Base-by-base conservation (phyloP, 92 coral and sea anemone genomes). In the Anthopleura xanthogrammica region DNA sequence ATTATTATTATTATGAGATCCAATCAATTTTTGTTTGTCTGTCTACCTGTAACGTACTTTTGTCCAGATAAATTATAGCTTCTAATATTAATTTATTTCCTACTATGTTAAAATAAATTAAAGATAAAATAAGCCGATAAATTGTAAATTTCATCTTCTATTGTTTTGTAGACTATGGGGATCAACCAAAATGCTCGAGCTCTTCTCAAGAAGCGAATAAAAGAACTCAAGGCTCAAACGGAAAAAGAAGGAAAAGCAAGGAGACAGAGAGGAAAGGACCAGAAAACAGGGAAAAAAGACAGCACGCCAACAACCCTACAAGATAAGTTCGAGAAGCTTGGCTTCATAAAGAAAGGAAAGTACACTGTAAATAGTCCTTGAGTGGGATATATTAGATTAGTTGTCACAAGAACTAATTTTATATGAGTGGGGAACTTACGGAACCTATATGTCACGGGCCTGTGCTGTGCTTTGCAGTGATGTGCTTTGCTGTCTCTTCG, bases 211-310 rank as follows among this genome's bases (percentile, higher is more conserved):
- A 97, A 97, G 85, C 88, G 86, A 48, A 77, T 97, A 46, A 97
- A 97, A 85, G 98, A 94, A 40, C 87, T 97, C 82, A 94, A 91
- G 74, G 55, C 78, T 41, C 98, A 97, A 74, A 87, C 88, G 85
- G 99, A 90, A 58, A 88, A 87, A 75, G 98, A 93, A 73, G 91
- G 90, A 77, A 92, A 95, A 89, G 92, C 92, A 23, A 89, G 86
- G 82, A 90, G 90, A 86, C 96, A 90, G 64, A 87, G 85, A 77
- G 95, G 87, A 68, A 89, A 95, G 78, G 97, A 90, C 20, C 92
- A 82, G 87, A 92, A 89, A 80, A 56, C 91, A 70, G 83, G 86
- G 75, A 86, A 89, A 62, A 88, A 90, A 74, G 93, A 90, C 42
- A 88, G 73, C 75, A 55, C 75, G 10, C 79, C 85, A 22, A 81